Evolutionary conservation across 2,113 vertebrate genomes (phyloP).

Genomic region (Lepisosteus oculatus): DNA sequence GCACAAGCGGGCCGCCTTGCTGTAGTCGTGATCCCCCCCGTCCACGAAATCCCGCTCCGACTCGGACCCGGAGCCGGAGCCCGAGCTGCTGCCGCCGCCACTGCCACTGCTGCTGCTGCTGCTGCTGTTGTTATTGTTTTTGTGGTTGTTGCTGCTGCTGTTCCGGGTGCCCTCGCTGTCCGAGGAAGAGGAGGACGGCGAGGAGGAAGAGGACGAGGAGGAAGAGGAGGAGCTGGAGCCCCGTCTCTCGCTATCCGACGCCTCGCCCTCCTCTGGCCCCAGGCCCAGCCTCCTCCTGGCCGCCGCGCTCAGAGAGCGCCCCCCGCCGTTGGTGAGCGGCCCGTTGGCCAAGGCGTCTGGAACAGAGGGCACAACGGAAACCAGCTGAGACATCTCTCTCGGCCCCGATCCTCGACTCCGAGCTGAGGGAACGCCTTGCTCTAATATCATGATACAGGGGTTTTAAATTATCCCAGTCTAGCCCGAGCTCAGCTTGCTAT

Average conservation of each 20-base stretch:
- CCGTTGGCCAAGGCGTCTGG: slow-evolving; percentile 54
- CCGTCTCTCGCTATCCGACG: slow-evolving; percentile 39
- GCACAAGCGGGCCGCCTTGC: slow-evolving; percentile 81
- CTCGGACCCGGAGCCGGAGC: slow-evolving; percentile 45
- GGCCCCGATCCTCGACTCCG: no score
- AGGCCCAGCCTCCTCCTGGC: slow-evolving; percentile 59
- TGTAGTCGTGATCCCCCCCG: slow-evolving; percentile 96
- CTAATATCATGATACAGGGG: no score
- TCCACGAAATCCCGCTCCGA: slow-evolving; percentile 87
- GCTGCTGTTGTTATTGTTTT: no score
- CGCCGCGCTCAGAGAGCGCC: slow-evolving; percentile 52
- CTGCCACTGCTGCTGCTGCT: no score
- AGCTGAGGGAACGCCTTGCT: no score
- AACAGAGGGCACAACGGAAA: neutral
- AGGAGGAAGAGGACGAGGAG: slow-evolving; percentile 76
- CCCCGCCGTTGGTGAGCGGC: slow-evolving; percentile 72
- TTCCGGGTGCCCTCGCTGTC: slow-evolving; percentile 70
- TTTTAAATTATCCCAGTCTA: no score
- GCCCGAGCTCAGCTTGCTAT: no score
- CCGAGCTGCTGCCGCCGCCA: no score
- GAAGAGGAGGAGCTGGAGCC: slow-evolving; percentile 58
- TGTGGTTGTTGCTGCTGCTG: slow-evolving; percentile 56
- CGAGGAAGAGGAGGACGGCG: slow-evolving; percentile 74
- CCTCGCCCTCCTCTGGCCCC: slow-evolving; percentile 67
- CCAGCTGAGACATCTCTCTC: no score